These are phyloP conservation scores for Merluccius polli DNA, from an alignment of 2,797 vertebrate genomes.

Conservation along the genomic window DNA sequence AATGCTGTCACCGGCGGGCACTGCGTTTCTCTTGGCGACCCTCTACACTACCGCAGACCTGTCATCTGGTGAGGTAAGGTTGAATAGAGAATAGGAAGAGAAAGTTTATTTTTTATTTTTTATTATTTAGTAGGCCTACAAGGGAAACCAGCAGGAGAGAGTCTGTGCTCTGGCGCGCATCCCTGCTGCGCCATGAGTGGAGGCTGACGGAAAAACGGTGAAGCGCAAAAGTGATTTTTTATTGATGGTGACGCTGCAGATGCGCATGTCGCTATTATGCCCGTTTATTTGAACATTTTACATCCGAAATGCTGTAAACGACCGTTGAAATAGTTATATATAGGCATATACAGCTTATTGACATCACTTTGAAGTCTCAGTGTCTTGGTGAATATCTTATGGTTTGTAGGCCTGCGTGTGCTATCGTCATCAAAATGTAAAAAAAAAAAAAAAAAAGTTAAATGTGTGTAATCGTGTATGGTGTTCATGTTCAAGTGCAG, in stretches of 20 bases:
- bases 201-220: background rate
- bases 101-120: background rate
- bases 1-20: constrained; percentile 59
- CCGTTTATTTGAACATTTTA: background rate
- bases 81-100: background rate
- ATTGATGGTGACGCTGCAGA: no score
- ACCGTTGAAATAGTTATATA: background rate
- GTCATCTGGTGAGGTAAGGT: constrained; percentile 71
- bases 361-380: background rate
- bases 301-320: background rate
- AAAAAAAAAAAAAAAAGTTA: background rate
- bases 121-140: no score
- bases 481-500: background rate
- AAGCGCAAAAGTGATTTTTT: no score
- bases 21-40: constrained; percentile 59
- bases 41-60: constrained; percentile 43
- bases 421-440: no score
- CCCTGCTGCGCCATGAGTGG: background rate
- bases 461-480: background rate
- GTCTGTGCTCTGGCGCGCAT: no score
- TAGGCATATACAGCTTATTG: background rate
- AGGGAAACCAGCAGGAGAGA: no score
- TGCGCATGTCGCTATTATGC: background rate
- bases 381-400: background rate
- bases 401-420: background rate